Base-by-base conservation (phyloP, 23 tunicate species). In the Clavelina lepadiformis region DNA sequence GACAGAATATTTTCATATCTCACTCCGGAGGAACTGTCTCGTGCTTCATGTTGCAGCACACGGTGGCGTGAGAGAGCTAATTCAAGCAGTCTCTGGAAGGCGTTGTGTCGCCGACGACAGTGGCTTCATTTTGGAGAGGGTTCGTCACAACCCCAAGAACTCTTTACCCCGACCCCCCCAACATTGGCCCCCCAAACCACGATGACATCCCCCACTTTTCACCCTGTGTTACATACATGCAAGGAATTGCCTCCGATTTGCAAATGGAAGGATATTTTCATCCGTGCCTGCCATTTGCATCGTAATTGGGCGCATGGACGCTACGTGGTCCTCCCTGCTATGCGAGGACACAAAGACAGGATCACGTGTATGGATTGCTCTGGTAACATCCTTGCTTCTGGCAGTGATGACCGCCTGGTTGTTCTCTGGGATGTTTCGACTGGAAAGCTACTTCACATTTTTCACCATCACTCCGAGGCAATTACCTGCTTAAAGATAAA, bases 111-210 rank as follows among this genome's bases (percentile, higher is more conserved):
- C 28, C 67, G 75, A 33, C 35, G 68, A 35, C 71, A 73, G 36
- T 87, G 96, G 96, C 49, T 79, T 23, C 96, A 79, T 60, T 87
- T 87, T 80, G 96, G 86, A 2, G 86, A 87, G 35, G 86, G 71
- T 18, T 64, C 80, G 7, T 38, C 80, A 58, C 56, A 79, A 11
- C 58, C 63, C 36, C 67, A 41, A 41, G 96, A 87, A 25, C 36
- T 87, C 2, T 79, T 81, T 79, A 49, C 63, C 20, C 34, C 79
- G 4, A 73, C 96, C 0, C 75, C 81, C 18, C 62, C 75, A n/a
- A 67, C 86, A 47, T 38, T 66, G 13, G 70, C 77, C 41, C 86
- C 81, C 6, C 80, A 67, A 25, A 79, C 87, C n/a, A 75, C 30
- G 35, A 58, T 87, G 2, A 87, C 86, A 1, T 79, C 96, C 8